A percentile compares a stretch with the other conserved stretches of the same genome.
These are phyloP conservation scores for Dinomys branickii DNA, from an alignment of 2,113 vertebrate species.

Conservation along the genomic window DNA sequence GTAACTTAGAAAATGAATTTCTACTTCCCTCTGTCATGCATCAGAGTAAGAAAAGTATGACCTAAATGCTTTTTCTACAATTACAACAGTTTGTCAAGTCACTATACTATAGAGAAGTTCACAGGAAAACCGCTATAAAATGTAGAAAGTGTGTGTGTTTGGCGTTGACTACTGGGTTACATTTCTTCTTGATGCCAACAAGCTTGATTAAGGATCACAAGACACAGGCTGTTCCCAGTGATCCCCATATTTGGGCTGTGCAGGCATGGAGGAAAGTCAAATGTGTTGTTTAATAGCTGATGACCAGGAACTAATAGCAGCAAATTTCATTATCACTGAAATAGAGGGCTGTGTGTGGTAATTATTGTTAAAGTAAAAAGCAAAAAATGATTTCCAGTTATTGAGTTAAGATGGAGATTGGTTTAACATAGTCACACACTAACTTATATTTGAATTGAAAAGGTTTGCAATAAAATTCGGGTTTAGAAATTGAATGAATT, in stretches of 20 bases:
- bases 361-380: conserved; percentile 84
- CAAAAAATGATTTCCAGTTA: conserved; percentile 85
- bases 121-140: conserved; percentile 74
- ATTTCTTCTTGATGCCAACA: conserved; percentile 66
- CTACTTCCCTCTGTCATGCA: conserved; percentile 62
- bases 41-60: conserved; percentile 63
- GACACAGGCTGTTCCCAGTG: conserved; percentile 45
- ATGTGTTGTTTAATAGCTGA: conserved; percentile 81
- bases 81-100: conserved; percentile 66
- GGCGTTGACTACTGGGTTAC: conserved; percentile 84
- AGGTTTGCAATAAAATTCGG: conserved; percentile 89
- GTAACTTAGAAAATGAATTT: conserved; percentile 66
- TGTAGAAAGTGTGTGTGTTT: conserved; percentile 85
- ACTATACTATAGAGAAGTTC: conserved; percentile 76
- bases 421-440: conserved; percentile 88
- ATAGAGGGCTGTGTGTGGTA: conserved; percentile 81
- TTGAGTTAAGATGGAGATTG: conserved; percentile 88
- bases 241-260: conserved; percentile 62
- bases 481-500: conserved; percentile 90
- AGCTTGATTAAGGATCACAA: conserved; percentile 52
- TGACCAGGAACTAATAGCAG: conserved; percentile 84
- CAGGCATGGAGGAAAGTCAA: conserved; percentile 72
- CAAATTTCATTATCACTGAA: conserved; percentile 79
- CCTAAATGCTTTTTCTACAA: conserved; percentile 51
- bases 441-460: conserved; percentile 91